Percentiles rank a stretch among this genome's conserved stretches.
Evolutionary conservation across 2,113 vertebrate genomes (phyloP).

Genomic region (Hypanus sabinus): DNA sequence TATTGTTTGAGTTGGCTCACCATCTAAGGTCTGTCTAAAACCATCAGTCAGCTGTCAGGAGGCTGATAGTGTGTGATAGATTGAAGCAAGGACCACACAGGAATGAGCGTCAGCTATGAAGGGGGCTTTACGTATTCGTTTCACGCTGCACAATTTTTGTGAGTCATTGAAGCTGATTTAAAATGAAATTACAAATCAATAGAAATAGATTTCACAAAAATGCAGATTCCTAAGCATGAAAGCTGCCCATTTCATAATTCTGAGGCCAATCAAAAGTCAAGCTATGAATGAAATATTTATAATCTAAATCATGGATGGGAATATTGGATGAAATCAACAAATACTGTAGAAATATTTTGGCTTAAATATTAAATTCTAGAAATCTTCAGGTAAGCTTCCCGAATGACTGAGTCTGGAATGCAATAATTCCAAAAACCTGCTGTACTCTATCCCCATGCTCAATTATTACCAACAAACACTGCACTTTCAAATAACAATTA

Average conservation of each 20-base stretch:
- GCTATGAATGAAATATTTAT: neutral
- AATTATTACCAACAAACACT: no score
- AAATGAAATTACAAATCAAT: neutral
- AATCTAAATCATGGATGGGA: neutral
- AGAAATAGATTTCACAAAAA: neutral
- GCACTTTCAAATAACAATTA: no score
- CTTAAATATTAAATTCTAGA: neutral
- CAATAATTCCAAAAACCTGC: no score
- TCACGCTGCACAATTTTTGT: conserved; percentile 1
- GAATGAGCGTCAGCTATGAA: neutral
- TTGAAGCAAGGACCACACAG: conserved; percentile 29
- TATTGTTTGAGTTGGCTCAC: conserved; percentile 31
- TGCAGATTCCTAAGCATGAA: neutral
- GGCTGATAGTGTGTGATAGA: conserved; percentile 24
- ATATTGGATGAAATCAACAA: neutral
- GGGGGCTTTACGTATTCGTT: conserved; percentile 1
- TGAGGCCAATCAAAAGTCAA: neutral
- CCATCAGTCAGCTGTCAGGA: conserved; percentile 17
- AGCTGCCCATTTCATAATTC: neutral
- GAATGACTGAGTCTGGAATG: no score
- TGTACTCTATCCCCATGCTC: no score
- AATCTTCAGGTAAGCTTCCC: neutral
- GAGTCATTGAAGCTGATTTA: neutral
- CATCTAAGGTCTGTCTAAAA: conserved; percentile 21
- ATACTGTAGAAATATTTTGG: neutral